phyloP scores from a whole-genome alignment of 2,888 invertebrate genomes.

The Melanargia galathea region DNA sequence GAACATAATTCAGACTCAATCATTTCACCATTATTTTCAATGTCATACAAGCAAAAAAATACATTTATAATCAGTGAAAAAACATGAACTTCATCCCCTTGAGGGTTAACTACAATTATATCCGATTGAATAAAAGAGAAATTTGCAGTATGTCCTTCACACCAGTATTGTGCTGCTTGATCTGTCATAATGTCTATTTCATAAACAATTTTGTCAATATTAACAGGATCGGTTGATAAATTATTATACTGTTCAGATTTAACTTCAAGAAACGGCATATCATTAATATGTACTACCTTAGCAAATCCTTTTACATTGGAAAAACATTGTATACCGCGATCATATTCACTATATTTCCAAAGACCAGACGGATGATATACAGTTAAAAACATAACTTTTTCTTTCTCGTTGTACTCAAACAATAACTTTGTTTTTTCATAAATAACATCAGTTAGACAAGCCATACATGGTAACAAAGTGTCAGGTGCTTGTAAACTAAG shows the following conservation, averaged over 20 bases:
- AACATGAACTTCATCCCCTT: constrained; percentile 61
- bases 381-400: constrained; percentile 68
- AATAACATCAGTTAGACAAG: constrained; percentile 61
- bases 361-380: constrained; percentile 81
- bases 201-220: constrained; percentile 71
- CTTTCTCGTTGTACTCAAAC: constrained; percentile 59
- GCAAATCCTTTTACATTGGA: constrained; percentile 82
- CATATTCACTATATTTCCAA: constrained; percentile 70
- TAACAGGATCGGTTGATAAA: constrained; percentile 31
- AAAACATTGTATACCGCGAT: constrained; percentile 82
- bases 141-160: constrained; percentile 81
- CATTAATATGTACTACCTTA: constrained; percentile 67
- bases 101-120: constrained; percentile 76
- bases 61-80: constrained; percentile 65
- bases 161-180: constrained; percentile 85
- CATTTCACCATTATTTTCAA: constrained; percentile 46
- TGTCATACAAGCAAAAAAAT: constrained; percentile 46
- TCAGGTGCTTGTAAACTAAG: constrained; percentile 49
- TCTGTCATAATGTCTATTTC: constrained; percentile 75
- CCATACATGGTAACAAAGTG: constrained; percentile 61
- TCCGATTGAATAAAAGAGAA: constrained; percentile 76
- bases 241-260: constrained; percentile 28
- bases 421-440: constrained; percentile 59
- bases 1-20: constrained; percentile 47
- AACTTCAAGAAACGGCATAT: constrained; percentile 53